Base-by-base conservation (phyloP, 2,113 vertebrate genomes). In the Petroica traversi region DNA sequence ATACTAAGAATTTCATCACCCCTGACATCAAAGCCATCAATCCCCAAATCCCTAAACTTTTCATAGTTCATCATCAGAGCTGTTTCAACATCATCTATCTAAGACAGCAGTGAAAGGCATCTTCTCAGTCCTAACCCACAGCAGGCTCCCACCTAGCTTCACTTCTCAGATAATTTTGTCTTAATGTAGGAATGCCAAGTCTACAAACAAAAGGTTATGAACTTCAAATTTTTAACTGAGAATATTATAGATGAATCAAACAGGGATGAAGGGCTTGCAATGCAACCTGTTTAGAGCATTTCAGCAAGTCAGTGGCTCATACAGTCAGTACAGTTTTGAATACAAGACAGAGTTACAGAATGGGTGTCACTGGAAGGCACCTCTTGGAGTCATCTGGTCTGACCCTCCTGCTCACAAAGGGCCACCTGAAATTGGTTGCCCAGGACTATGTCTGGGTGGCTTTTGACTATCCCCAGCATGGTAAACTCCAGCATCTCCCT, bases 381-480 rank as follows among this genome's bases (percentile, higher is more conserved):
- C 6, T 49, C 49, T 62, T 6, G 0, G 77, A 31, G 23, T 19
- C 31, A 43, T 6, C 43, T 61, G 12, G 10, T 48, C 24, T 72
- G 79, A 51, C 4, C 3, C 29, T 48, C 12, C 25, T 43, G 18
- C 48, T 85, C 43, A 25, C 0, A 1, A 13, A 79, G 12, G 12
- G 8, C 10, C 23, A 91, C 5, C 4, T 8, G 14, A 46, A 72
- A 22, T 8, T 6, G 6, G 2, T 0, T 48, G 57, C 28, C 24
- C 31, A 68, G 3, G 9, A 29, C 29, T 8, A 31, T 0, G 0
- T 23, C 26, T 0, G 2, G 14, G 24, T 2, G 1, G 19, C 26
- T 92, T 85, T 6, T 64, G 26, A 61, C 8, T 17, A 1, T 8
- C 6, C 25, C 19, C 38, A 34, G 2, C 2, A 38, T 18, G 11